These are phyloP conservation scores for Anthophora plumipes DNA, from an alignment of 2,888 invertebrate species.

Conservation along the genomic window DNA sequence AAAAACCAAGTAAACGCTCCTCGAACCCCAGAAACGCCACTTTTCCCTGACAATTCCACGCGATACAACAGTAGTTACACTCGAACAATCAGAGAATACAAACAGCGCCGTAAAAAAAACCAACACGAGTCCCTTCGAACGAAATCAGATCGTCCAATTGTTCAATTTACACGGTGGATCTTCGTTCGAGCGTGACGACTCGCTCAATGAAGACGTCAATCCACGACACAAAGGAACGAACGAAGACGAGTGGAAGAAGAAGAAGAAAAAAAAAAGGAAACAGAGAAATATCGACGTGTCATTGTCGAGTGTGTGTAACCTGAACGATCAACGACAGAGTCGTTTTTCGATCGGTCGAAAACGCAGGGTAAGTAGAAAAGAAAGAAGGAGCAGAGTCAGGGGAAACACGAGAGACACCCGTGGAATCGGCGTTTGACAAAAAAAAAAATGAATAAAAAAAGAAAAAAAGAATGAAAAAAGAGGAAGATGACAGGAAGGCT, in stretches of 20 bases:
- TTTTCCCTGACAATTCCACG: too few relatives aligned
- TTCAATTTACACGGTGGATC: slow-evolving; percentile 34
- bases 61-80: not conserved
- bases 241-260: not conserved
- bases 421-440: slow-evolving; percentile 45
- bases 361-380: not conserved
- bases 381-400: not conserved
- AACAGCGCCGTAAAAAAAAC: not conserved
- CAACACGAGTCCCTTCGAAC: not conserved
- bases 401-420: slow-evolving; percentile 28
- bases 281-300: slow-evolving; percentile 17
- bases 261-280: not conserved
- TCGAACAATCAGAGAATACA: not conserved
- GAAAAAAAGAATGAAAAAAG: slow-evolving; percentile 35
- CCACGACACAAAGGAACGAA: slow-evolving; percentile 36
- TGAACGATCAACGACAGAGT: not conserved
- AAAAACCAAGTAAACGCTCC: not conserved
- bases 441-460: too few relatives aligned
- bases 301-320: not conserved
- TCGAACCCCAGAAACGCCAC: too few relatives aligned
- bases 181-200: slow-evolving; percentile 50
- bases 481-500: slow-evolving; percentile 25
- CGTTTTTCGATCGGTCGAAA: slow-evolving; percentile 1
- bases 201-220: slow-evolving; percentile 60
- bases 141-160: slow-evolving; percentile 21